These are phyloP conservation scores for Drosophila pandora DNA, from an alignment of 1,140 invertebrate species.

Conservation along the genomic window DNA sequence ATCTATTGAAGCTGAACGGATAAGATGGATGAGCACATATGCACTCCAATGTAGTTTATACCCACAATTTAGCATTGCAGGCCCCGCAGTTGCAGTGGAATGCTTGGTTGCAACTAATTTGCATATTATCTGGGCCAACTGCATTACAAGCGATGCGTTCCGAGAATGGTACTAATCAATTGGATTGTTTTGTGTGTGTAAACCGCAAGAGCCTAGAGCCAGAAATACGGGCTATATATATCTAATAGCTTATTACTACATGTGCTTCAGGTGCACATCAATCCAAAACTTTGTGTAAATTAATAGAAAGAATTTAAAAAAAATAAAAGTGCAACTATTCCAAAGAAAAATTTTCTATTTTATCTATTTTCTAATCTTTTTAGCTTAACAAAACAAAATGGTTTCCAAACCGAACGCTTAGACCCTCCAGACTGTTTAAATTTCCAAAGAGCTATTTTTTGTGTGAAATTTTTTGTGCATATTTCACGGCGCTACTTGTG, in stretches of 20 bases:
- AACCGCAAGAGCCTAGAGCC: slow-evolving; percentile 10
- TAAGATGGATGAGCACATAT: slow-evolving; percentile 1
- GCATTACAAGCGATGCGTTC: slow-evolving; percentile 40
- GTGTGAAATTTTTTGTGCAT: slow-evolving; percentile 52
- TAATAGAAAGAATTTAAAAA: too few relatives aligned
- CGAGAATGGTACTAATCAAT: slow-evolving; percentile 56
- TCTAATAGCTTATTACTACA: too few relatives aligned
- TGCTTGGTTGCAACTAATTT: slow-evolving; percentile 61
- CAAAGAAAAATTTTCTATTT: too few relatives aligned
- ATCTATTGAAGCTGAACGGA: slow-evolving; percentile 45
- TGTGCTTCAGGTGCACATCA: too few relatives aligned
- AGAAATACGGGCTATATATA: background rate
- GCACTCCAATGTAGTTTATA: slow-evolving; percentile 68
- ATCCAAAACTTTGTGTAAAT: too few relatives aligned
- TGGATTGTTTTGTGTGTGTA: slow-evolving; percentile 51
- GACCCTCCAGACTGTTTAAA: slow-evolving; percentile 60
- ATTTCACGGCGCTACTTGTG: slow-evolving; percentile 46
- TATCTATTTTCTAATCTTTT: too few relatives aligned
- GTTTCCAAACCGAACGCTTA: slow-evolving; percentile 11
- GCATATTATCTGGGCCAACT: slow-evolving; percentile 72
- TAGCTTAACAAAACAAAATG: background rate
- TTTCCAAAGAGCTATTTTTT: slow-evolving; percentile 48
- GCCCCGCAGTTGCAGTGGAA: slow-evolving; percentile 50
- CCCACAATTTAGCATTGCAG: slow-evolving; percentile 72
- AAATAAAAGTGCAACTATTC: too few relatives aligned